These are phyloP conservation scores for Osmoderma eremita DNA, from an alignment of 2,888 invertebrate species.

Conservation along the genomic window DNA sequence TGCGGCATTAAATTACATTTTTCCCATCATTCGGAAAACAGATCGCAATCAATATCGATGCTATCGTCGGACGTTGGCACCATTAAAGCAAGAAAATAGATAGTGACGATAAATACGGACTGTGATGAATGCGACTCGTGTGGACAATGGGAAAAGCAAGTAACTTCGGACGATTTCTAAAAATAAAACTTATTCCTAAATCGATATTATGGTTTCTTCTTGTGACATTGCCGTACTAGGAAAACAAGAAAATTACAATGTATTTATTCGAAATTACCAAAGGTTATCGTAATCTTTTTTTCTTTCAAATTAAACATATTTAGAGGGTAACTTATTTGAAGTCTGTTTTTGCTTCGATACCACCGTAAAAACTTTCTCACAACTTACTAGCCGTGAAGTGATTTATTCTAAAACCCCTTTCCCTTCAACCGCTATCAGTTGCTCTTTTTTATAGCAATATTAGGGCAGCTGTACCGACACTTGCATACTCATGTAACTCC, in stretches of 20 bases:
- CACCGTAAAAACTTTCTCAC: constrained; percentile 4
- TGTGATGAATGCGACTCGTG: constrained; percentile 12
- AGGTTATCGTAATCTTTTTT: no score
- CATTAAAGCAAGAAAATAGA: constrained; percentile 15
- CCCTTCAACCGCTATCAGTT: constrained; percentile 9
- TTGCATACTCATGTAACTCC: constrained; percentile 9
- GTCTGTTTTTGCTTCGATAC: background rate
- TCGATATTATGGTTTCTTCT: constrained; percentile 6
- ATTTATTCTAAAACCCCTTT: constrained; percentile 22
- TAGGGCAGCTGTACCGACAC: constrained; percentile 6
- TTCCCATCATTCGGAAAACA: constrained; percentile 1
- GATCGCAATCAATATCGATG: constrained; percentile 15
- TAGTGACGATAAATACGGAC: constrained; percentile 12
- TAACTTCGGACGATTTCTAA: constrained; percentile 15
- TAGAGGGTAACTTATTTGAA: background rate
- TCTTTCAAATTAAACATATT: no score
- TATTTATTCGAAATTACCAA: no score
- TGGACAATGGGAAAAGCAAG: background rate
- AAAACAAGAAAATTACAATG: no score
- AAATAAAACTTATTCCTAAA: constrained; percentile 3
- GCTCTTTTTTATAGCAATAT: constrained; percentile 30
- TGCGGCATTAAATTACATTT: background rate
- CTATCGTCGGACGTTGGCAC: constrained; percentile 5
- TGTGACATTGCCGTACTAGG: background rate
- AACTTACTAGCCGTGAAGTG: constrained; percentile 13